A percentile compares a stretch with the other conserved stretches of the same genome.
Conservation (phyloP, 2,113 vertebrate genomes). For the Chaetops frenatus region DNA sequence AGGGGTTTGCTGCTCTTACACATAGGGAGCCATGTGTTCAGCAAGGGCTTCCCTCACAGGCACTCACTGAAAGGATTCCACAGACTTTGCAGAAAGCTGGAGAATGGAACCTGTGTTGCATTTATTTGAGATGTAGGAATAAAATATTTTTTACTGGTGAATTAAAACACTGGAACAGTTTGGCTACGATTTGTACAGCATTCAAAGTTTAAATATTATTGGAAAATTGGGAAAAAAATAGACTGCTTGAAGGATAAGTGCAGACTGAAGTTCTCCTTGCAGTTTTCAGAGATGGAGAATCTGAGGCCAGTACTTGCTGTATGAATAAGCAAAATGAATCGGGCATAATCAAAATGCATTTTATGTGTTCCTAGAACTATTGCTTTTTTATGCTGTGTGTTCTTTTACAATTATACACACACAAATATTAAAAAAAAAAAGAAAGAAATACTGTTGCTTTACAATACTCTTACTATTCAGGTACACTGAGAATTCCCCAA, state of each 20-base stretch:
- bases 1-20: not conserved
- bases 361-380: not conserved
- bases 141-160: not conserved
- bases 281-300: not conserved
- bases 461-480: not conserved
- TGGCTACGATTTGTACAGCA: not conserved
- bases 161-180: not conserved
- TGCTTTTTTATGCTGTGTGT: not conserved
- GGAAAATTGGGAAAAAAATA: not conserved
- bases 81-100: not conserved
- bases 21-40: not conserved
- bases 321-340: not conserved
- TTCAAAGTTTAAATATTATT: not conserved
- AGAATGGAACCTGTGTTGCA: fast-evolving
- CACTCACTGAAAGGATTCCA: not conserved
- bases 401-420: not conserved
- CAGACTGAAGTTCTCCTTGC: not conserved
- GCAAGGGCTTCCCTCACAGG: not conserved
- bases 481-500: not conserved
- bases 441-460: not conserved
- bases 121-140: not conserved
- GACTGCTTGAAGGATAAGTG: not conserved
- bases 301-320: not conserved
- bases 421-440: not conserved
- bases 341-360: not conserved